Percentiles rank a stretch among this genome's conserved stretches.
These are phyloP conservation scores for Loris lydekkerianus DNA, from an alignment of 2,797 vertebrate genomes.

Conservation along the genomic window DNA sequence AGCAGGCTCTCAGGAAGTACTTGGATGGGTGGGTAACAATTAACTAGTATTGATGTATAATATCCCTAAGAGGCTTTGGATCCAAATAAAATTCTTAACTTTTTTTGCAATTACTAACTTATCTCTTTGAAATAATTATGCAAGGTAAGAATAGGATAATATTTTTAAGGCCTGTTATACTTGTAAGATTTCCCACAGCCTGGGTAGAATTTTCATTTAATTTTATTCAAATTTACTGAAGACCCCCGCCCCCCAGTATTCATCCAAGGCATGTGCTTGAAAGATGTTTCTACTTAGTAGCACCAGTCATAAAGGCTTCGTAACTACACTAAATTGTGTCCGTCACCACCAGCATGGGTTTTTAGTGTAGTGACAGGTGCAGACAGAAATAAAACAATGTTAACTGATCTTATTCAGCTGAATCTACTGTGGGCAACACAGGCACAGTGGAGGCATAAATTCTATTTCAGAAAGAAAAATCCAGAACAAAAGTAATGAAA, in stretches of 20 bases:
- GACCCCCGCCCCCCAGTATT: not conserved
- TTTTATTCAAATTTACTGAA: not conserved
- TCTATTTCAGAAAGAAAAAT: conserved; percentile 56
- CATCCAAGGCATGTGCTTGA: not conserved
- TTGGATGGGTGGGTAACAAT: not conserved
- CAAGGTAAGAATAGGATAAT: not conserved
- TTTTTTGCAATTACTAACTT: conserved; percentile 31
- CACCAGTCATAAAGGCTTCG: conserved; percentile 31
- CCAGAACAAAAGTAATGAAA: conserved; percentile 51
- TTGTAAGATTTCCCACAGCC: not conserved
- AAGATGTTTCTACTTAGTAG: conserved; percentile 63
- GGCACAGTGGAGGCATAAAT: conserved; percentile 52
- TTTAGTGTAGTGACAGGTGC: conserved; percentile 82
- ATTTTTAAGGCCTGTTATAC: not conserved
- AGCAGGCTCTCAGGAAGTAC: not conserved
- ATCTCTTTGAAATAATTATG: conserved; percentile 50
- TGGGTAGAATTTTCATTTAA: not conserved
- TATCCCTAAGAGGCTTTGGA: not conserved
- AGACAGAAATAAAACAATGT: conserved; percentile 84
- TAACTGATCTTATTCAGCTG: conserved; percentile 65
- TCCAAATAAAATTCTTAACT: conserved; percentile 30
- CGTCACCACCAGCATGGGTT: conserved; percentile 75
- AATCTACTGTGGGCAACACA: conserved; percentile 28
- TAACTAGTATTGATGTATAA: conserved; percentile 6
- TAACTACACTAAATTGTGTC: conserved; percentile 79